Base-by-base conservation (phyloP, 1,140 invertebrate genomes). In the Drosophila elegans region DNA sequence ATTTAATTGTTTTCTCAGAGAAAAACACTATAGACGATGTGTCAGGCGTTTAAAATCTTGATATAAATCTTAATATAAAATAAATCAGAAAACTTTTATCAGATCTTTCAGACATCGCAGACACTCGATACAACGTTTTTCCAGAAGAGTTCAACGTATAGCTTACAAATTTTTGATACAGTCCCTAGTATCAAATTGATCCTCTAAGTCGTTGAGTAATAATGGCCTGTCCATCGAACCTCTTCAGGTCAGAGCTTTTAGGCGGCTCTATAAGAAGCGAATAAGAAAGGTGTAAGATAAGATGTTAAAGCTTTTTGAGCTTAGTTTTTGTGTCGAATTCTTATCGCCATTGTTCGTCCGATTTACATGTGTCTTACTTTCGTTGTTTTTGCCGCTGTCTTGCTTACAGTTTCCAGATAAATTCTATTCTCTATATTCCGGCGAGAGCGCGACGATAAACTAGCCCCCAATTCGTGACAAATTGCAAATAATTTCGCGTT, bases 401-500 rank as follows among this genome's bases (percentile, higher is more conserved):
- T 38, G 12, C 69, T 59, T 59, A 76, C 75, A 77, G 79, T 89
- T 83, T 53, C 42, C 69, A 63, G 83, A 86, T 78, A 88, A 82
- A 52, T 66, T 49, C 52, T 42, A 52, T 66, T 52, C 52, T 42
- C 42, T 45, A 57, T 48, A 66, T 56, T 61, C 39, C 13, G 44
- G 38, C 29, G 46, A 45, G 41, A 41, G 32, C 4, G 27, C 49
- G 16, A 13, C 66, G 59, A 75, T 83, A 75, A 75, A 51, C 53
- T 49, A 46, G 41, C 39, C 56, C 57, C 49, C 32, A 78, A 85
- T 48, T 83, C 84, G 84, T 89, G 84, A 89, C 84, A 75, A 78
- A 80, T 69, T 72, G 80, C 62, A 69, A 72, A 84, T 90, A 67
- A 34, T 66, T 89, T 62, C 12, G 55, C 53, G 41, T 45, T 68